Evolutionary conservation across 2,797 vertebrate species (phyloP), one percentile per base, ranked within the genome.

Genomic region (Acanthurus leucopareius): DNA sequence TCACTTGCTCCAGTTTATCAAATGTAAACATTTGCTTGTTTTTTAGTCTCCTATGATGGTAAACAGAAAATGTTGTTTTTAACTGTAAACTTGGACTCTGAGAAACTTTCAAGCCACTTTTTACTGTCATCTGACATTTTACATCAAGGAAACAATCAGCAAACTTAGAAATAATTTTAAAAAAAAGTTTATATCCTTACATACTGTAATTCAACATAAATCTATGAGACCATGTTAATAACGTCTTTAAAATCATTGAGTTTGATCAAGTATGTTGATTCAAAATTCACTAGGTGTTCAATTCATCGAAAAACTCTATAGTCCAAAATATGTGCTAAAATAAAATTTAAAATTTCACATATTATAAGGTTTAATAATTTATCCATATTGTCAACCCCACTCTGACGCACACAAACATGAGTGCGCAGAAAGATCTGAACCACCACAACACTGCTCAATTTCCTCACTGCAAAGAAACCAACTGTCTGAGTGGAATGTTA

Each of bases 401-500:
- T 16, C 22, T 9, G 35, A 57, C 45, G 69, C 52, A 75, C 16
- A 32, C 47, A 70, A 28, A 75, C 22, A 49, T 4, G 25, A 10
- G 47, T 8, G 16, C 69, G 56, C 42, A 16, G 40, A 13, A 51
- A 70, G 48, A 51, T 67, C 59, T n/a, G 25, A 64, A 53, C 25
- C 51, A 52, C 25, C 47, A 61, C 65, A 42, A 61, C 45, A 60
- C 28, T 20, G 53, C 35, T 76, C 16, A 32, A 48, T 38, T 40
- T 73, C 49, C 69, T 65, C 54, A 53, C 16, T 38, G 67, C 40
- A 77, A 25, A 71, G 56, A 75, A 79, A 38, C 47, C 57, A 81
- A 74, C 67, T 69, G 74, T 84, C 65, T 59, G 35, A 11, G 44
- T 70, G 79, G 58, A 86, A 81, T 75, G 80, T 20, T 42, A 70